These are phyloP conservation scores for Sarotherodon lohbergeri DNA, from an alignment of 2,113 vertebrate species.

Conservation along the genomic window DNA sequence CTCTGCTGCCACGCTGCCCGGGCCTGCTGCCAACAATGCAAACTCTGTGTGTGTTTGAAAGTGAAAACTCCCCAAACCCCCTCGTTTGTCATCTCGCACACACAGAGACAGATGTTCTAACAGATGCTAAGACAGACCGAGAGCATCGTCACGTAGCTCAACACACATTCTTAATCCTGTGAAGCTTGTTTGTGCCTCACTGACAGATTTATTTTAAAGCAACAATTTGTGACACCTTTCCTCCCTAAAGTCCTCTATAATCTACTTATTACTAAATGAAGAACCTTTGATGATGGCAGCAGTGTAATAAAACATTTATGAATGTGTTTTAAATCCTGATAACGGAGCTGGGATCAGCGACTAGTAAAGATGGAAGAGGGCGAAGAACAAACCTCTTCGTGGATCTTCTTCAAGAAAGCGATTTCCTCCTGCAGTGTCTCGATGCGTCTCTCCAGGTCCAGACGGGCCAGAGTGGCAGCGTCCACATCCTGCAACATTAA, in stretches of 20 bases:
- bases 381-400: constrained; percentile 77
- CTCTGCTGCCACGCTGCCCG: not conserved
- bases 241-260: not conserved
- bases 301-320: not conserved
- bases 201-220: not conserved
- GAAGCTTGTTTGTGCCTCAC: not conserved
- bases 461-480: constrained; percentile 86
- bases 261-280: not conserved
- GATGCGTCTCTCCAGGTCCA: constrained; percentile 89
- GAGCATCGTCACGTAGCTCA: not conserved
- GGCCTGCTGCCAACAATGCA: not conserved
- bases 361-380: not conserved
- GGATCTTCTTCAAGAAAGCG: constrained; percentile 93
- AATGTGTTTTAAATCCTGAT: not conserved
- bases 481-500: constrained; percentile 81
- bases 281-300: not conserved
- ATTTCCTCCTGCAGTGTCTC: constrained; percentile 95
- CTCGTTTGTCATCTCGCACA: not conserved
- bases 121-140: not conserved
- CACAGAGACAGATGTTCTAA: not conserved
- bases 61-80: not conserved
- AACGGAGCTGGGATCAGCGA: not conserved
- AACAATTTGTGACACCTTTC: not conserved
- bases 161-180: not conserved
- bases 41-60: not conserved